A percentile compares a stretch with the other conserved stretches of the same genome.
These are phyloP conservation scores for Hystrix brachyura DNA, from an alignment of 2,113 vertebrate genomes.

Conservation along the genomic window DNA sequence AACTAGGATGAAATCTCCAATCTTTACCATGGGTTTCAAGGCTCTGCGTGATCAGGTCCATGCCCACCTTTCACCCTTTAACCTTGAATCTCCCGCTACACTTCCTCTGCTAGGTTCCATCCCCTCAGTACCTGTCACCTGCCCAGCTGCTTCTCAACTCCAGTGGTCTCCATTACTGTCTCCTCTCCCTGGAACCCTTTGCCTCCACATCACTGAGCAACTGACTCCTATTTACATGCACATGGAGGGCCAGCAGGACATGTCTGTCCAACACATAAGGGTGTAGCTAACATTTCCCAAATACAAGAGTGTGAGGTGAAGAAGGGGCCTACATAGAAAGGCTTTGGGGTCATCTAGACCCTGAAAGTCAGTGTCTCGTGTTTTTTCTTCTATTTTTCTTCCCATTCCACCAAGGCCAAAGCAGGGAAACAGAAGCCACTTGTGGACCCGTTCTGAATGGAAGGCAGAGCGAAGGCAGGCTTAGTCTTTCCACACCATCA, in stretches of 20 bases:
- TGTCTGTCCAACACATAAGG: background rate
- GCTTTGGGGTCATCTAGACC: background rate
- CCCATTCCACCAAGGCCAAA: background rate
- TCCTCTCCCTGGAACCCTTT: too few species aligned
- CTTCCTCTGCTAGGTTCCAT: background rate
- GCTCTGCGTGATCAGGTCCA: background rate
- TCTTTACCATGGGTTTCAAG: accelerated
- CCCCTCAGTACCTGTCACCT: accelerated
- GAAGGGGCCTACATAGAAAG: background rate
- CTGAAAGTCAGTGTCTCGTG: background rate
- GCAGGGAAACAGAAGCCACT: background rate
- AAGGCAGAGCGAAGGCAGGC: background rate
- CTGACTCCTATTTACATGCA: background rate
- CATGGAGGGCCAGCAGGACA: background rate
- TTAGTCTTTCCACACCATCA: background rate
- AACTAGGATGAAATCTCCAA: too few species aligned
- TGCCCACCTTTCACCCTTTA: background rate
- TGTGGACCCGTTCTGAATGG: accelerated
- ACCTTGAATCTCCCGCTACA: background rate
- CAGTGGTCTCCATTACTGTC: accelerated
- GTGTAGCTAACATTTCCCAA: too few species aligned
- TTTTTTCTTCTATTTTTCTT: background rate
- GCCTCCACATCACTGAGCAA: too few species aligned
- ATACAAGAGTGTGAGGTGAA: accelerated
- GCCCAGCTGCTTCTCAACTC: background rate